These are phyloP conservation scores for Eilema griseolum DNA, from an alignment of 2,888 invertebrate species.

Conservation along the genomic window DNA sequence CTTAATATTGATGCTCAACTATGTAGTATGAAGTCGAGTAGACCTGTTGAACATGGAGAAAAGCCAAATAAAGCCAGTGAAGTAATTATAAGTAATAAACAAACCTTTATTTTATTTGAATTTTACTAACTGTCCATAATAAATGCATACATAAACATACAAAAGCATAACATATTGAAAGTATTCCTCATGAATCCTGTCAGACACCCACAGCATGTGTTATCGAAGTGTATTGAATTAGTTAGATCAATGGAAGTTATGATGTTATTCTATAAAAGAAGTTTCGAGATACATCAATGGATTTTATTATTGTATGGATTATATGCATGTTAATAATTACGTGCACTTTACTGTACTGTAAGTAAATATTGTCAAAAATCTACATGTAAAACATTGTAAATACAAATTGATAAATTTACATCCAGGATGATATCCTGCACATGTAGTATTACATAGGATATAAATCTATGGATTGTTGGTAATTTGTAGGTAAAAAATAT, in stretches of 20 bases:
- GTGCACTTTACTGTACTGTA: conserved; percentile 27
- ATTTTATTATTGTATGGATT: conserved; percentile 37
- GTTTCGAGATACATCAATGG: conserved; percentile 35
- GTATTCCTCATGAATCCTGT: background rate
- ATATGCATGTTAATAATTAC: conserved; percentile 55
- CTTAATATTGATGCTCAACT: no score
- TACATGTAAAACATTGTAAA: background rate
- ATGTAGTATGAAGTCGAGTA: no score
- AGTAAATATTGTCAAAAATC: conserved; percentile 23
- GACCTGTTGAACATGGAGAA: no score
- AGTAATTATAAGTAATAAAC: no score
- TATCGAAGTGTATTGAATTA: conserved; percentile 49
- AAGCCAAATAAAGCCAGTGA: no score
- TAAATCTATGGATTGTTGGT: no score
- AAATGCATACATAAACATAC: background rate
- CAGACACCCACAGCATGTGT: conserved; percentile 50
- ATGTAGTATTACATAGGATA: no score
- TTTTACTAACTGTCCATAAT: no score
- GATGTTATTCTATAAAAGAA: conserved; percentile 37
- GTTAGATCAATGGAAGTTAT: conserved; percentile 43
- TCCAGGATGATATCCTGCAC: no score
- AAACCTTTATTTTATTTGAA: no score
- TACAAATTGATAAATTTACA: background rate
- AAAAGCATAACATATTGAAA: background rate
- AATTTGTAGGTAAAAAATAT: no score